phyloP scores from a whole-genome alignment of 1,140 invertebrate genomes.

The Ceratosolen solmsi region DNA sequence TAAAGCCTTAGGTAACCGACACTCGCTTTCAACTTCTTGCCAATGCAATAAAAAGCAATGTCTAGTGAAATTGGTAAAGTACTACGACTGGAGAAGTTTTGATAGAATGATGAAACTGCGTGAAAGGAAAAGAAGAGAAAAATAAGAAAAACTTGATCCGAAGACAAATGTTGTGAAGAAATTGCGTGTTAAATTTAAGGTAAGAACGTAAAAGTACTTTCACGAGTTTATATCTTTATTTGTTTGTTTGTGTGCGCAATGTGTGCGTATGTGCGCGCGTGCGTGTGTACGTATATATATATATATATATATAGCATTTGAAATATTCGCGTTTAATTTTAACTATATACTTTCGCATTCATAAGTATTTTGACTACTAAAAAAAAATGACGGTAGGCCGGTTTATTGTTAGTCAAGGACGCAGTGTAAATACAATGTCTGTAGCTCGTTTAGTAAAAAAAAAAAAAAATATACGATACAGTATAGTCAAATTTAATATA shows the following conservation, averaged over 20 bases:
- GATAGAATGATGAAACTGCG: not conserved
- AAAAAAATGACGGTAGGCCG: not conserved
- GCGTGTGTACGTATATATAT: too few relatives aligned
- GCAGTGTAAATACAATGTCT: not conserved
- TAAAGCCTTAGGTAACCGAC: not conserved
- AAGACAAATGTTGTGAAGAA: not conserved
- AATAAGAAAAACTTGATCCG: not conserved
- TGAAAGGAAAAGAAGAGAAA: not conserved
- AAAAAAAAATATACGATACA: too few relatives aligned
- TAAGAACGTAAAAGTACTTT: constrained; percentile 46
- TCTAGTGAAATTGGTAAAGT: not conserved
- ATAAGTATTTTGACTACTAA: not conserved
- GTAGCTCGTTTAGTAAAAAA: too few relatives aligned
- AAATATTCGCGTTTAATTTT: constrained; percentile 40
- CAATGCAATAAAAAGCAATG: not conserved
- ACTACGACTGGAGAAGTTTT: not conserved
- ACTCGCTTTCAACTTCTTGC: not conserved
- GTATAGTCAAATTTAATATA: too few relatives aligned
- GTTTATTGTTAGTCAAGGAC: not conserved
- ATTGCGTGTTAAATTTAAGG: constrained; percentile 20
- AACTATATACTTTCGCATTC: constrained; percentile 2
- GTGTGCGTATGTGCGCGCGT: too few relatives aligned
- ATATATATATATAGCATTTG: too few relatives aligned
- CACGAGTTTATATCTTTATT: constrained; percentile 1
- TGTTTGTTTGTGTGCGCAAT: too few relatives aligned